Evolutionary conservation across 2,888 invertebrate species (phyloP).

Genomic region (Chrysotoxum bicinctum): DNA sequence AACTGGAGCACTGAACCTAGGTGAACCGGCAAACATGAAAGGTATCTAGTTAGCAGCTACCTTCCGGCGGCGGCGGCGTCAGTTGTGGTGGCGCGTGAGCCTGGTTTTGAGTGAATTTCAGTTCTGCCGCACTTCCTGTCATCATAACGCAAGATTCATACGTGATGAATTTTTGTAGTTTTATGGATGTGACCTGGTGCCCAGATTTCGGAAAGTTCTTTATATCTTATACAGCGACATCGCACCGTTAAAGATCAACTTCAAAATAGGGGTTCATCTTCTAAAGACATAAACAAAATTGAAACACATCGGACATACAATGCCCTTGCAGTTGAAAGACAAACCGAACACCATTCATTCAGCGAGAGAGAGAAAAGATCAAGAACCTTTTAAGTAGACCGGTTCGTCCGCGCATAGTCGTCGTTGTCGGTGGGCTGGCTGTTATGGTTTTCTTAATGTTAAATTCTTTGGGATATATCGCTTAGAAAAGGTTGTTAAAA

Average conservation of each 20-base stretch:
- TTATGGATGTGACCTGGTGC: conserved; percentile 68
- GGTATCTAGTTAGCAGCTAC: conserved; percentile 9
- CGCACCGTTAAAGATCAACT: conserved; percentile 63
- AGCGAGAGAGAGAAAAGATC: conserved; percentile 23
- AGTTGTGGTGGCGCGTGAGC: not conserved
- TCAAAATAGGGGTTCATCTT: conserved; percentile 10
- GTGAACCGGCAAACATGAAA: conserved; percentile 25
- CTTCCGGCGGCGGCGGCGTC: conserved; percentile 25
- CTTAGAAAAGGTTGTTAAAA: conserved; percentile 24
- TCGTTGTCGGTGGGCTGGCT: not conserved
- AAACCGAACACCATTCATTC: conserved; percentile 4
- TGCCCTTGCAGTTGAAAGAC: conserved; percentile 24
- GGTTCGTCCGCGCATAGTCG: conserved; percentile 8
- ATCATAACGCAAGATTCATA: conserved; percentile 22
- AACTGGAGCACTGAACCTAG: conserved; percentile 57
- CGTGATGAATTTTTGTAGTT: conserved; percentile 39
- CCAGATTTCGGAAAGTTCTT: conserved; percentile 55
- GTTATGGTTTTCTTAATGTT: conserved; percentile 44
- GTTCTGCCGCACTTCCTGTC: conserved; percentile 57
- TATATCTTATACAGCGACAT: conserved; percentile 58
- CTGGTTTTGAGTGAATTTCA: conserved; percentile 39
- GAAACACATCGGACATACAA: conserved; percentile 28
- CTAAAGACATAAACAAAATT: conserved; percentile 40
- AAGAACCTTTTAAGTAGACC: conserved; percentile 70
- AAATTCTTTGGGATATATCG: conserved; percentile 39